Evolutionary conservation across 2,888 invertebrate genomes (phyloP), one percentile per base, ranked within the genome.

Genomic region (Ochropleura leucogaster): DNA sequence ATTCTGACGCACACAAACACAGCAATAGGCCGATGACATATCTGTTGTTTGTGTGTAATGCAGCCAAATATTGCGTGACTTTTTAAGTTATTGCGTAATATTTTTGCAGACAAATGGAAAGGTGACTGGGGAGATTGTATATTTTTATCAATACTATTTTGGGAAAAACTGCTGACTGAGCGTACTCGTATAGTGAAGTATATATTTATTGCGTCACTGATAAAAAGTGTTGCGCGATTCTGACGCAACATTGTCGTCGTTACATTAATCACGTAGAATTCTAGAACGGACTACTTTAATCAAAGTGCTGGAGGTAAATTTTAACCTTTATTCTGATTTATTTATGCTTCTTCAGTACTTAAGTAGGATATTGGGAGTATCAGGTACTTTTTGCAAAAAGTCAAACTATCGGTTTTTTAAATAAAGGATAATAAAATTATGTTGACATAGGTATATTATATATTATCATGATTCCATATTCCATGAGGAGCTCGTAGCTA

Each of bases 11-110:
- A 79, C 85, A 82, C 80, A 74, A 10, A n/a, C 30, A 14, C 55
- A 69, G 30, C 3, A 1, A 0, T 44, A 8, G 83, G 74, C 72
- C 85, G 83, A 85, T 84, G 87, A 79, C 80, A 83, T 85, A 74
- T 69, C 64, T 60, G 53, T 74, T 49, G 44, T 47, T 47, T 67
- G 53, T 55, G 62, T 77, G 68, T 74, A 72, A 72, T 74, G 65
- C 72, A 73, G 67, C 49, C 44, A 57, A 71, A 87, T 73, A 84
- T 86, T 86, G 86, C 85, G 80, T 66, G 64, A 74, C 67, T 65
- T 68, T 65, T 72, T 49, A 63, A 68, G 40, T 60, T 63, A 81
- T 87, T 86, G 85, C 86, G 82, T 84, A 88, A 86, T 84, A 74
- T 83, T 75, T 77, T 74, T 59, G 40, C 85, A 67, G 76, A 66